These are phyloP conservation scores for Enteromius thamalakanensis DNA, from an alignment of 2,797 vertebrate species.

Conservation along the genomic window DNA sequence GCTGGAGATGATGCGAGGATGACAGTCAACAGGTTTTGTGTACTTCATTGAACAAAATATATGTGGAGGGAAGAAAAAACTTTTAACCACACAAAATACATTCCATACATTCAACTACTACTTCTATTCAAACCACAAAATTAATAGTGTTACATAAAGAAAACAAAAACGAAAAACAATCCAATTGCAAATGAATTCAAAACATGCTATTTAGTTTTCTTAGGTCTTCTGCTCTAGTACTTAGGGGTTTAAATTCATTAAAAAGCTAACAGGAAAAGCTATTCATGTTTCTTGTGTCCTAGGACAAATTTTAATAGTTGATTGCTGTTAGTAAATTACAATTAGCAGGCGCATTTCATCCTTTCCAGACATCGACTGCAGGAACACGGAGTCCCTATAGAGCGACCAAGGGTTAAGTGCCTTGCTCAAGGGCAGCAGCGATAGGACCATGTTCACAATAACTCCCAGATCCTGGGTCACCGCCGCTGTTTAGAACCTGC, in stretches of 20 bases:
- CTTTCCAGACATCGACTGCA: constrained; percentile 1
- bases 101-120: constrained; percentile 55
- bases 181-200: constrained; percentile 33
- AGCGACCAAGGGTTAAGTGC: constrained; percentile 24
- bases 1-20: constrained; percentile 54
- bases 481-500: constrained; percentile 6
- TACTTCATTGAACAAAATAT: constrained; percentile 53
- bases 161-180: background rate
- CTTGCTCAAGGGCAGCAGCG: constrained; percentile 26
- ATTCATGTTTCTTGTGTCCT: constrained; percentile 31
- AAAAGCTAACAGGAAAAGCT: constrained; percentile 32
- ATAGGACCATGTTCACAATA: background rate
- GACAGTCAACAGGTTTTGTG: constrained; percentile 47
- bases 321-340: constrained; percentile 40
- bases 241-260: constrained; percentile 29
- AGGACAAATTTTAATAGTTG: constrained; percentile 26
- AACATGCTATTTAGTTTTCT: constrained; percentile 48
- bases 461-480: constrained; percentile 26
- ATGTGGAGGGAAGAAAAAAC: constrained; percentile 46
- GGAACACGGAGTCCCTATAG: constrained; percentile 4
- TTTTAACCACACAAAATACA: constrained; percentile 58
- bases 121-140: constrained; percentile 60
- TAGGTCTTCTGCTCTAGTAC: constrained; percentile 47
- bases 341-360: constrained; percentile 29
- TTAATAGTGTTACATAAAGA: constrained; percentile 53